Base-by-base conservation (phyloP, 2,797 vertebrate genomes). In the Rhinella marina region DNA sequence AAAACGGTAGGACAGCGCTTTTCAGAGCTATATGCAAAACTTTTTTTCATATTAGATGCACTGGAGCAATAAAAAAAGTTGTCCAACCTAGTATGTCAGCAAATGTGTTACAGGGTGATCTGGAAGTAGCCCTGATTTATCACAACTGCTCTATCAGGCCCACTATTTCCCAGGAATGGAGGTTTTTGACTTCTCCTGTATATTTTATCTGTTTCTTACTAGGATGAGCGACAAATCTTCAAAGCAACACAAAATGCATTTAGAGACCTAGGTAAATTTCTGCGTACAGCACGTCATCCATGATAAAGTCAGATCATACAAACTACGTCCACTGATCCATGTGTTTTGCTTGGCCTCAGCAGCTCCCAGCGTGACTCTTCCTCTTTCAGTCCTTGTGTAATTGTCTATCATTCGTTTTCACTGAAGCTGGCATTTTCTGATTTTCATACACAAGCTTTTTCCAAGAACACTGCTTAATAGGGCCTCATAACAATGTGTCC, bases 381-480 rank as follows among this genome's bases (percentile, higher is more conserved):
- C 48, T 23, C 70, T 86, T 61, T 52, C 77, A 61, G 41, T 70
- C 59, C 54, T 11, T 68, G n/a, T 81, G n/a, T 81, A 76, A 88
- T 76, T 70, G 72, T 86, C 72, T 70, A 70, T 57, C 57, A 82
- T 32, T 82, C 84, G 29, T 52, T 29, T 29, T 72, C 57, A 82
- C 61, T 61, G 52, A 86, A 78, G 72, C 80, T 78, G 88, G 70
- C 72, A 78, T 86, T 86, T 77, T 86, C 68, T 88, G 81, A 25
- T 72, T 14, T 41, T 56, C 61, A 86, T 89, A 77, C 75, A 85
- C 25, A 59, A 73, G 82, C 56, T 61, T 84, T 72, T 85, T 85
- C 68, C 66, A n/a, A 56, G 68, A 86, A 77, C 32, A 70, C 11
- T 19, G 25, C 50, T 66, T 80, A 86, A 61, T 68, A 66, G 48